A percentile compares a stretch with the other conserved stretches of the same genome.
phyloP scores from a whole-genome alignment of 2,888 invertebrate species.

The Ferdinandea cuprea region DNA sequence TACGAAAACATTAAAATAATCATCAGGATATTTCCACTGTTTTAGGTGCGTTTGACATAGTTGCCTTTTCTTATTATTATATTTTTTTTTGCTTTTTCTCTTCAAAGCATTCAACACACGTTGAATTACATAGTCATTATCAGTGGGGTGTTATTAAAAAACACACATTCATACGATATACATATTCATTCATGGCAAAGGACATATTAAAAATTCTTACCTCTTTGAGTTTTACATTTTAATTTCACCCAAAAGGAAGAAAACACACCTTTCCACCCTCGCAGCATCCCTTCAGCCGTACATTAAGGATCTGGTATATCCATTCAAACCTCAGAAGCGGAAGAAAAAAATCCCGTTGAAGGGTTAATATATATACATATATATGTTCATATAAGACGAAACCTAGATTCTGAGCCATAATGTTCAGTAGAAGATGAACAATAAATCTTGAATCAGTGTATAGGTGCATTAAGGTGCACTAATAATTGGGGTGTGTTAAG shows the following conservation, averaged over 20 bases:
- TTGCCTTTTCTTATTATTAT: slow-evolving; percentile 51
- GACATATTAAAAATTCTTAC: slow-evolving; percentile 74
- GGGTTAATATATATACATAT: slow-evolving; percentile 42
- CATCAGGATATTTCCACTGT: slow-evolving; percentile 54
- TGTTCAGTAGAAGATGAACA: slow-evolving; percentile 71
- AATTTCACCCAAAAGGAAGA: slow-evolving; percentile 73
- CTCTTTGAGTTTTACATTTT: slow-evolving; percentile 74
- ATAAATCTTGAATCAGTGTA: slow-evolving; percentile 74
- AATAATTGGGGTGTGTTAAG: slow-evolving; percentile 72
- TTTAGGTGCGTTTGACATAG: slow-evolving; percentile 62
- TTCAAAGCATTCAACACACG: slow-evolving; percentile 58
- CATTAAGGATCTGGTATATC: slow-evolving; percentile 54
- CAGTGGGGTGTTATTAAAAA: slow-evolving; percentile 74
- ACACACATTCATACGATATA: slow-evolving; percentile 51
- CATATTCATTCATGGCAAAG: slow-evolving; percentile 69
- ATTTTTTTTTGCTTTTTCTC: slow-evolving; percentile 35
- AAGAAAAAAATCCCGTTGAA: slow-evolving; percentile 50
- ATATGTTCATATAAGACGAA: slow-evolving; percentile 68
- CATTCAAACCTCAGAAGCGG: slow-evolving; percentile 72
- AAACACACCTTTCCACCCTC: slow-evolving; percentile 35
- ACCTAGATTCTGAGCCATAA: slow-evolving; percentile 57
- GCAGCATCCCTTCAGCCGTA: slow-evolving; percentile 18
- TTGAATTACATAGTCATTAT: slow-evolving; percentile 67
- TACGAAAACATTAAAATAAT: slow-evolving; percentile 30
- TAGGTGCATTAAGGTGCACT: slow-evolving; percentile 73